Base-by-base conservation (phyloP, 2,888 invertebrate genomes). In the Cephus sareptanus region DNA sequence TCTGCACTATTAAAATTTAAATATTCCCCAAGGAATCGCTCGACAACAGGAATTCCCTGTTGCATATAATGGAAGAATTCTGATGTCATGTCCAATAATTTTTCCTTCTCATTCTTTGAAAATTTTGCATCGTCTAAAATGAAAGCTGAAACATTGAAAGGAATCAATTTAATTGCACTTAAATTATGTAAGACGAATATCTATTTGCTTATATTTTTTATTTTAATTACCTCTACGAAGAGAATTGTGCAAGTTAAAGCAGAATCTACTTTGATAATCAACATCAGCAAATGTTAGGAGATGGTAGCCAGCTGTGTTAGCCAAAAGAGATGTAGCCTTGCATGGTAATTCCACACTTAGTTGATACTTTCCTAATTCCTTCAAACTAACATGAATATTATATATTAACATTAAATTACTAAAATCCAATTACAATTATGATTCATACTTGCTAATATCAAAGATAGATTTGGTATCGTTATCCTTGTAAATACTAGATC, bases 61-160 rank as follows among this genome's bases (percentile, higher is more conserved):
- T 91, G 90, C 86, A 91, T 90, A 75, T 91, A 91, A 74, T 85
- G 85, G 75, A 86, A 90, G 81, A 91, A 89, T 77, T 87, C 86
- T 11, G 82, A 79, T 4, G 89, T 90, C 84, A 88, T 87, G 23
- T 87, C 83, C 23, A 91, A 85, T 68, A 91, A 78, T 69, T 81
- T 82, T 75, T 85, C 83, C 74, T 87, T 88, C 80, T 91, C 90
- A 33, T 82, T 81, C 34, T 83, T 76, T 1, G 89, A 84, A 81
- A 86, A 89, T 80, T 82, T 83, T 11, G 83, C 87, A 74, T 84
- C 84, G 80, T 91, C 90, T 34, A 89, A 78, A 31, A 91, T 86
- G 77, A 91, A 91, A 15, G 90, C 90, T 89, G 75, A 69, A 83
- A 85, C 13, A 15, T 56, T 56, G 23, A 74, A 73, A 33, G 71